Evolutionary conservation across 1,140 invertebrate species (phyloP), one percentile per base, ranked within the genome.

Genomic region (Homalodisca vitripennis): DNA sequence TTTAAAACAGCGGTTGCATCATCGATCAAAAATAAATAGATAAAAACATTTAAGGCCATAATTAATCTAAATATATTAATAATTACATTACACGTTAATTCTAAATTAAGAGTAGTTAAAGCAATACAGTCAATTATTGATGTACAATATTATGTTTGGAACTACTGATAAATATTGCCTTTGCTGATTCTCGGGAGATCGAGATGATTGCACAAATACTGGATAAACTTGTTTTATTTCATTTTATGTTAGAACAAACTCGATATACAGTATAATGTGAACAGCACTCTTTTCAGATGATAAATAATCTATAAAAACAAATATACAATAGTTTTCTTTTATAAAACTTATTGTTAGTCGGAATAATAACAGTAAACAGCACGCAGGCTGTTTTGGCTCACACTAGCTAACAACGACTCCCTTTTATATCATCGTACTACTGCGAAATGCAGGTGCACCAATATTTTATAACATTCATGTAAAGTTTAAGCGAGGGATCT

Each of bases 31-130:
- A 60, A 27, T 27, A 60, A 60, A 27, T 41, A 27, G 26, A 27
- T 27, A 27, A 60, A 60, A 60, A 60, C 27, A 60, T 60, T 51
- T 60, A 60, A 60, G 55, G 55, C 55, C 55, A 60, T 60, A 60
- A 60, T 60, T 24, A 60, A 60, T 60, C 55, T 60, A 60, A 60
- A 60, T 60, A 60, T 60, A 60, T 60, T 60, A 60, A 60, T 22
- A 41, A 41, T 22, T 60, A 60, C 29, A 60, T 60, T 60, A 60
- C 55, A 60, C 55, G 27, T 22, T 60, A 27, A 30, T 27, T 60
- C 55, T 60, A 60, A 60, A 60, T 22, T 60, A 22, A 60, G 10
- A 30, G n/a, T 60, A 60, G 24, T 60, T 60, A 60, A 60, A 60
- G 55, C 55, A 24, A 60, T 51, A 24, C 55, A 60, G 55, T 60